Evolutionary conservation across 2,888 invertebrate genomes (phyloP).

Genomic region (Oligia latruncula): DNA sequence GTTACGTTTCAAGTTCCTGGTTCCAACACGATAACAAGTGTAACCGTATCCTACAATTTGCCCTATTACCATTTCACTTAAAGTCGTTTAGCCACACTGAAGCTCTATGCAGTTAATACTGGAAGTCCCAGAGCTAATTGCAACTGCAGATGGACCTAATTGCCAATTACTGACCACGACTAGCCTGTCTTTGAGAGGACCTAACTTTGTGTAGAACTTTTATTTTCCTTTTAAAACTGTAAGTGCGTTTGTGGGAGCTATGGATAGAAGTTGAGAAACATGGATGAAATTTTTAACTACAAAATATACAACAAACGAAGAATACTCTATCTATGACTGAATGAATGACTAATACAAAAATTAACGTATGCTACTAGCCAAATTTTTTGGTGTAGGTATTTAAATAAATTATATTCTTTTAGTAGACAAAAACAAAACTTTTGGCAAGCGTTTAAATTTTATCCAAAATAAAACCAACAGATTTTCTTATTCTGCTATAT

Average conservation of each 20-base stretch:
- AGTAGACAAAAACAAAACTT: neutral
- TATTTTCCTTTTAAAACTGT: slow-evolving; percentile 3
- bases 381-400: neutral
- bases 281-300: neutral
- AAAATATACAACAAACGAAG: neutral
- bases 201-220: slow-evolving; percentile 30
- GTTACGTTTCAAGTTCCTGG: no score
- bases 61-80: slow-evolving; percentile 32
- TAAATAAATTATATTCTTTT: neutral
- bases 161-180: slow-evolving; percentile 59
- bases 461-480: neutral
- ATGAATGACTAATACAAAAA: neutral
- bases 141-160: slow-evolving; percentile 54
- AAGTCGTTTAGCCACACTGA: slow-evolving; percentile 22
- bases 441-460: neutral
- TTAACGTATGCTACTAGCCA: neutral
- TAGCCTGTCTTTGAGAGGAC: slow-evolving; percentile 30
- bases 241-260: neutral
- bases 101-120: slow-evolving; percentile 24
- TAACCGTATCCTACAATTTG: slow-evolving; percentile 9
- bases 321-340: neutral
- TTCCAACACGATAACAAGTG: neutral
- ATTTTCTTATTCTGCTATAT: neutral
- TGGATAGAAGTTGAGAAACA: neutral
- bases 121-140: slow-evolving; percentile 49